Evolutionary conservation across 2,113 vertebrate species (phyloP), one percentile per base, ranked within the genome.

Genomic region (Pheucticus melanocephalus): DNA sequence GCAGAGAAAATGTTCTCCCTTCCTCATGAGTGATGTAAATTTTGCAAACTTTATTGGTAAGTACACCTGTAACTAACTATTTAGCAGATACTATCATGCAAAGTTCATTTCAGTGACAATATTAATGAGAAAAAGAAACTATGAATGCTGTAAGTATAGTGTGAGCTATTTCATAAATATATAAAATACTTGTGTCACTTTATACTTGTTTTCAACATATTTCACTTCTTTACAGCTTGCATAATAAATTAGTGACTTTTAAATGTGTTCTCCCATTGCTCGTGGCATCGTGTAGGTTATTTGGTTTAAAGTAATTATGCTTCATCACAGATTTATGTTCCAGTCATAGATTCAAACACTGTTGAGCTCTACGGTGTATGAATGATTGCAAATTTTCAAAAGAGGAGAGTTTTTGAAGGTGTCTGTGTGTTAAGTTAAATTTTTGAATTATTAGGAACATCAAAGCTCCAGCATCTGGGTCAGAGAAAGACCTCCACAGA

Each of bases 401-500:
- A 86, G 72, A 75, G 68, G 33, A 75, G 77, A 68, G 53, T 65
- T 95, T 97, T 79, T 97, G 93, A 96, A 95, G 83, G 86, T 93
- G 79, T 82, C 84, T 81, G 86, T 82, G 77, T 92, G 64, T 86
- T 94, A 81, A 92, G 91, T 84, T 86, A 93, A 93, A 73, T 92
- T 93, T 90, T 78, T 72, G 71, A 94, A 93, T 95, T 96, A 96
- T 95, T 89, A 75, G 78, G 85, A 83, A 90, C 78, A 95, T 95
- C 94, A 96, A 91, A 97, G 92, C 73, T 81, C 17, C 33, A 78
- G 73, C 93, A 95, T 94, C 81, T 93, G 86, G 83, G 92, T 92
- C 94, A 94, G 81, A 90, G 75, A 93, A 94, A 88, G 88, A 95
- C 88, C 88, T 95, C 69, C 42, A 68, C 18, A 45, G 92, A 96